phyloP scores from a whole-genome alignment of 2,113 vertebrate genomes.

The Apteryx mantelli region DNA sequence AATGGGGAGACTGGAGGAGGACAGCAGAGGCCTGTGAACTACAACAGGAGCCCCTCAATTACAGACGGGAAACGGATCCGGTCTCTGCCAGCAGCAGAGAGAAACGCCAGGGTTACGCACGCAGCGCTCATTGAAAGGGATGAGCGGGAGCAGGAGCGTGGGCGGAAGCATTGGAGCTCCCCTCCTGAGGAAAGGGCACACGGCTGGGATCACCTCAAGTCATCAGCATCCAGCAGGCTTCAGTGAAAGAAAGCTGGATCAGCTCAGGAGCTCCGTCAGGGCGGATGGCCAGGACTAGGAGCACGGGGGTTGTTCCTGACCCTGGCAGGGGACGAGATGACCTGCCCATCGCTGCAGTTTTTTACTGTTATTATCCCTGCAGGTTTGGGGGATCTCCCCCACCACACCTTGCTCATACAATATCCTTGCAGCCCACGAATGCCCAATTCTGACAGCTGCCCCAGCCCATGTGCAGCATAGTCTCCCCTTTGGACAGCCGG shows the following conservation, averaged over 20 bases:
- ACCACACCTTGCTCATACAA: too few species aligned
- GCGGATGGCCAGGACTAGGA: not conserved
- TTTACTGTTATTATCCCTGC: too few species aligned
- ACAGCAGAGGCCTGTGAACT: not conserved
- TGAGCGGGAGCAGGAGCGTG: not conserved
- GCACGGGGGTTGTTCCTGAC: too few species aligned
- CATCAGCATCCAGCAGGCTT: not conserved
- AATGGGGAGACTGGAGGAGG: not conserved
- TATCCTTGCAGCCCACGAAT: too few species aligned
- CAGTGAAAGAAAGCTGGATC: not conserved
- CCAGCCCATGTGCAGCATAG: not conserved
- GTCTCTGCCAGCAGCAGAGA: not conserved
- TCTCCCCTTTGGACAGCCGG: rapidly evolving
- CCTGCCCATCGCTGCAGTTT: too few species aligned
- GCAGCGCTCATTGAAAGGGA: slow-evolving; percentile 16
- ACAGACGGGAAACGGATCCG: not conserved
- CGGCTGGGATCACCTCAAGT: not conserved
- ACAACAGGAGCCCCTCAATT: not conserved
- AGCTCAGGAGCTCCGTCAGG: not conserved
- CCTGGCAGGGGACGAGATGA: too few species aligned
- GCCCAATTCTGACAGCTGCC: too few species aligned
- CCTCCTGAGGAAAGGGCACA: slow-evolving; percentile 8
- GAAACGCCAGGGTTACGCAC: not conserved
- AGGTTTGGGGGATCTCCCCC: too few species aligned
- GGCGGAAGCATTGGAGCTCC: slow-evolving; percentile 45